Evolutionary conservation across 2,113 vertebrate genomes (phyloP).

Genomic region (Mohoua ochrocephala): DNA sequence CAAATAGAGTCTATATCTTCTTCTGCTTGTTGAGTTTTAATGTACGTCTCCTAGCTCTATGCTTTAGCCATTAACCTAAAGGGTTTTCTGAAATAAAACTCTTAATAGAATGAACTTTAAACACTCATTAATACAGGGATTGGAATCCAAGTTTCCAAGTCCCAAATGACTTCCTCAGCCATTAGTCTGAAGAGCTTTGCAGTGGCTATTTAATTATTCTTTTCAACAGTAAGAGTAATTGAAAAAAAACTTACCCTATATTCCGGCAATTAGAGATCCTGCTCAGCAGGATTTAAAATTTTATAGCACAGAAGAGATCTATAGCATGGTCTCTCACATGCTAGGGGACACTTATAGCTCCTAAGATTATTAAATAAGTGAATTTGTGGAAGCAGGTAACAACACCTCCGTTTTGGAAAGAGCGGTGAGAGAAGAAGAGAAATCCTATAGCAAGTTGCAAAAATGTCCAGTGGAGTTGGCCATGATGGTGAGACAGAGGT

Average conservation of each 20-base stretch:
- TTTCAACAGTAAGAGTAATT: neutral
- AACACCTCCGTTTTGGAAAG: neutral
- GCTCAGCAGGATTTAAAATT: neutral
- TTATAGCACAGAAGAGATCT: neutral
- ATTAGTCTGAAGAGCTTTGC: neutral
- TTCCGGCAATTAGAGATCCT: neutral
- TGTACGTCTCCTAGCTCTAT: neutral
- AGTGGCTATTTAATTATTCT: constrained; percentile 8
- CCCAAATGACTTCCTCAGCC: neutral
- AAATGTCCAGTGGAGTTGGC: neutral
- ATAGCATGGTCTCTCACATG: neutral
- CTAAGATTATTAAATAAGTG: neutral
- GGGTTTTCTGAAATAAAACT: neutral
- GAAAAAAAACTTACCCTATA: neutral
- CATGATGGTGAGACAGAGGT: neutral
- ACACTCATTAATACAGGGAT: neutral
- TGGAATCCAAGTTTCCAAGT: neutral
- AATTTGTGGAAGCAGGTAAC: neutral
- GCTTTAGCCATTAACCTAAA: neutral
- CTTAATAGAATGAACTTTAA: neutral
- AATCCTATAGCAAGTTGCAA: neutral
- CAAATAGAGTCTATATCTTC: neutral
- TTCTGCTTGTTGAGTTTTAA: neutral
- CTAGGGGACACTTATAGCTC: neutral
- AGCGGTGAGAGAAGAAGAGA: neutral